Percentiles rank a stretch among this genome's conserved stretches.
Evolutionary conservation across 1,140 invertebrate genomes (phyloP).

Genomic region (Luehdorfia chinensis): DNA sequence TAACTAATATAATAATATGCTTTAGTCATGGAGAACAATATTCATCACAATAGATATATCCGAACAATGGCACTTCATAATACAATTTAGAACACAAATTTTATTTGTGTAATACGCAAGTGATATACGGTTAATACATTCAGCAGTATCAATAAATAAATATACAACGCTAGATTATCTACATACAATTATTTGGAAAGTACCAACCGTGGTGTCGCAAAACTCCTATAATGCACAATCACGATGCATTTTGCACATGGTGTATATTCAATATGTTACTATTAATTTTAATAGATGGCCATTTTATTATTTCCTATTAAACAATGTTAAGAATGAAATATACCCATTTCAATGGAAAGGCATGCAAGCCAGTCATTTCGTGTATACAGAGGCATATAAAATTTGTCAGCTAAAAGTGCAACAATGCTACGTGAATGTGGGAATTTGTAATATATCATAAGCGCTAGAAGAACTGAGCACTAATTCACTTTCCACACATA

Average conservation of each 20-base stretch:
- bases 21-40: slow-evolving; percentile 38
- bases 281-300: too few species aligned
- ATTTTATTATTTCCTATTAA: too few species aligned
- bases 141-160: slow-evolving; percentile 5
- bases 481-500: too few species aligned
- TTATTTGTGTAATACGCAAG: slow-evolving; percentile 27
- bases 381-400: not conserved
- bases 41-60: slow-evolving; percentile 27
- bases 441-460: too few species aligned
- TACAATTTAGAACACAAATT: slow-evolving; percentile 46
- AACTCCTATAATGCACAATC: too few species aligned
- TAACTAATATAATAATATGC: slow-evolving; percentile 27
- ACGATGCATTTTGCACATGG: too few species aligned
- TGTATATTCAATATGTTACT: too few species aligned
- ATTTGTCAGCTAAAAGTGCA: not conserved
- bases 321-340: not conserved
- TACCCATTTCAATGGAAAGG: not conserved
- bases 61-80: slow-evolving; percentile 58
- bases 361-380: not conserved
- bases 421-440: not conserved
- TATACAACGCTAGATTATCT: not conserved
- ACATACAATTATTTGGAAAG: not conserved
- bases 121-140: not conserved
- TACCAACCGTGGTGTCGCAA: not conserved
- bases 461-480: too few species aligned